Percentiles rank a stretch among this genome's conserved stretches.
These are phyloP conservation scores for Pachyramphus minor DNA, from an alignment of 2,113 vertebrate genomes.

Conservation along the genomic window DNA sequence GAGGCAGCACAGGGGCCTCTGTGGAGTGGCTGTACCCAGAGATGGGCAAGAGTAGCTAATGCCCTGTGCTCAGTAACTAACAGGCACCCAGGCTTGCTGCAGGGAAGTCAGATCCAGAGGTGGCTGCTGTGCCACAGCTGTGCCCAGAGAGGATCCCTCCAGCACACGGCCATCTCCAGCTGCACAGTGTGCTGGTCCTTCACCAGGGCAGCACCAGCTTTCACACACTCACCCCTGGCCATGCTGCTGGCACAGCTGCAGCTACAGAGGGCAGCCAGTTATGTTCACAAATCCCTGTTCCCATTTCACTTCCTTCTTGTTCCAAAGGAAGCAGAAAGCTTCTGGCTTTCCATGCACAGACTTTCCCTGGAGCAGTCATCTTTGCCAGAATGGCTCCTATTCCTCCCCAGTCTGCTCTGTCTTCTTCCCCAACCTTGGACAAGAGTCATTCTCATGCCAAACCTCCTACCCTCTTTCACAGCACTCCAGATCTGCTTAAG, in stretches of 20 bases:
- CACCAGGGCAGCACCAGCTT: background rate
- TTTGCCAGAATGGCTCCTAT: background rate
- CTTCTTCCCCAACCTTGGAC: background rate
- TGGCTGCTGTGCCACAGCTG: background rate
- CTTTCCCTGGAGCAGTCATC: background rate
- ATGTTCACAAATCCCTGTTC: background rate
- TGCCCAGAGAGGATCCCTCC: background rate
- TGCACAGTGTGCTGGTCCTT: accelerated
- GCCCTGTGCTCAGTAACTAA: background rate
- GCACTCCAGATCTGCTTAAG: background rate
- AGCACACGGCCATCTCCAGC: background rate
- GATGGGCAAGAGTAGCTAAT: background rate
- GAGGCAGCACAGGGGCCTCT: background rate
- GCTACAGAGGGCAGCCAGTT: background rate
- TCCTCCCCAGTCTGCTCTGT: background rate
- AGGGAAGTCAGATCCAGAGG: background rate
- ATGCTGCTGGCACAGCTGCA: background rate
- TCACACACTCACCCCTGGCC: background rate
- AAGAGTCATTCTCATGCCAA: background rate
- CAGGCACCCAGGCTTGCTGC: background rate
- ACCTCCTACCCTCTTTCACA: background rate
- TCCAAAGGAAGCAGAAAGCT: background rate
- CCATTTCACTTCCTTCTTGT: background rate
- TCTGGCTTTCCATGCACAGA: background rate
- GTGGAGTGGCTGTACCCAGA: background rate